Evolutionary conservation across 2,113 vertebrate genomes (phyloP).

Genomic region (Emydura subglobosa): DNA sequence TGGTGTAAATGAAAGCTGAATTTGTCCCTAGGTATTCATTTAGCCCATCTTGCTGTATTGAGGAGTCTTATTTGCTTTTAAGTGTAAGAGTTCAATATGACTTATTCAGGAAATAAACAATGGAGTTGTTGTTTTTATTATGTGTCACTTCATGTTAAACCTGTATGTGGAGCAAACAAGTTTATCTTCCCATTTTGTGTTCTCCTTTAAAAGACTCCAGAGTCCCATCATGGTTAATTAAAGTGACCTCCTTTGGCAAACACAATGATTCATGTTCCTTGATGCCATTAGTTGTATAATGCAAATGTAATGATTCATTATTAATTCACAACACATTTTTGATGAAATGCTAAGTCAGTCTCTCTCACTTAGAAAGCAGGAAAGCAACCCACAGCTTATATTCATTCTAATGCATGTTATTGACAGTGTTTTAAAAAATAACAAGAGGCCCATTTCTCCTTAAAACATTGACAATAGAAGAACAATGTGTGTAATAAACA

Average conservation of each 20-base stretch:
- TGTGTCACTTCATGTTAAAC: slow-evolving; percentile 1
- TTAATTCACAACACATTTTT: neutral
- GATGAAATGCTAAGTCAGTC: neutral
- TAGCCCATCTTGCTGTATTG: neutral
- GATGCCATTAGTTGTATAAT: neutral
- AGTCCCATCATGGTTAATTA: neutral
- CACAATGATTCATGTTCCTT: neutral
- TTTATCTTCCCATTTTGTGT: slow-evolving; percentile 32
- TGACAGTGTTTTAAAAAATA: fast-evolving
- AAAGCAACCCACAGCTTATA: neutral
- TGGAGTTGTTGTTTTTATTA: neutral
- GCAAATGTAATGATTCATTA: fast-evolving
- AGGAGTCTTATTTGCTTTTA: slow-evolving; percentile 10
- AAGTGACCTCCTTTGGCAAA: neutral
- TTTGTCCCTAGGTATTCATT: slow-evolving; percentile 1
- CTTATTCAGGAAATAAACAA: slow-evolving; percentile 14
- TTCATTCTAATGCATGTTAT: neutral
- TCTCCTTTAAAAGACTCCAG: neutral
- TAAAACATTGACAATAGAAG: neutral
- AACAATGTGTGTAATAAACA: neutral
- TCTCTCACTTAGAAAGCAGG: neutral
- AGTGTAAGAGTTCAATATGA: neutral
- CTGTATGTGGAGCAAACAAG: slow-evolving; percentile 7
- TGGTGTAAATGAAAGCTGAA: neutral
- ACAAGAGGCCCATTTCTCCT: neutral